phyloP scores from a whole-genome alignment of 1,140 invertebrate genomes.

The Penaeus chinensis region DNA sequence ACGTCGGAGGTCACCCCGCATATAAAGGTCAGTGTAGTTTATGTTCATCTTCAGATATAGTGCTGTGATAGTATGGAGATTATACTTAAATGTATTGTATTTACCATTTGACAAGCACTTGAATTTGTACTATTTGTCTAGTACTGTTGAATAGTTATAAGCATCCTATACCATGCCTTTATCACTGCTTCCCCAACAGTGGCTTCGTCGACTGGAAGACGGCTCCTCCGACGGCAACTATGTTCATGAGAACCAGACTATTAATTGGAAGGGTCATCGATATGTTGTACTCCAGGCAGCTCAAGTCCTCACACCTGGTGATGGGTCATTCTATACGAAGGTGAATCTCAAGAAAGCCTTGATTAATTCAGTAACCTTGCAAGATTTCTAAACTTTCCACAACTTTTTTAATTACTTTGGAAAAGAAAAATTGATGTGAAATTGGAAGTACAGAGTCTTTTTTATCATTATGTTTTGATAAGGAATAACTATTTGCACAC shows the following conservation, averaged over 20 bases:
- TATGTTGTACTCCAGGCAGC: slow-evolving; percentile 52
- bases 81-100: not conserved
- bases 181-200: slow-evolving; percentile 7
- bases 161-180: no score
- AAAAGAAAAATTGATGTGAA: no score
- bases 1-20: slow-evolving; percentile 40
- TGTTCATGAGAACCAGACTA: slow-evolving; percentile 44
- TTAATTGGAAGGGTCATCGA: slow-evolving; percentile 52
- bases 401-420: not conserved
- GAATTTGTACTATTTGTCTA: no score
- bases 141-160: no score
- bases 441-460: no score
- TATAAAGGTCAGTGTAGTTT: slow-evolving; percentile 32
- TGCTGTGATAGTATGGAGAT: no score
- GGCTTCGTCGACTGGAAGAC: slow-evolving; percentile 50
- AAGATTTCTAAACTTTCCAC: no score
- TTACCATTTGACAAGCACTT: no score
- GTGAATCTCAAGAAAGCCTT: not conserved
- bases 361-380: not conserved
- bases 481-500: no score
- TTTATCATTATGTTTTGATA: no score
- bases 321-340: slow-evolving; percentile 55
- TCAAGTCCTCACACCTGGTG: slow-evolving; percentile 44
- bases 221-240: slow-evolving; percentile 37
- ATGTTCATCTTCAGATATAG: not conserved